Conservation (phyloP, 2,797 vertebrate genomes). For the Pelodytes ibericus region DNA sequence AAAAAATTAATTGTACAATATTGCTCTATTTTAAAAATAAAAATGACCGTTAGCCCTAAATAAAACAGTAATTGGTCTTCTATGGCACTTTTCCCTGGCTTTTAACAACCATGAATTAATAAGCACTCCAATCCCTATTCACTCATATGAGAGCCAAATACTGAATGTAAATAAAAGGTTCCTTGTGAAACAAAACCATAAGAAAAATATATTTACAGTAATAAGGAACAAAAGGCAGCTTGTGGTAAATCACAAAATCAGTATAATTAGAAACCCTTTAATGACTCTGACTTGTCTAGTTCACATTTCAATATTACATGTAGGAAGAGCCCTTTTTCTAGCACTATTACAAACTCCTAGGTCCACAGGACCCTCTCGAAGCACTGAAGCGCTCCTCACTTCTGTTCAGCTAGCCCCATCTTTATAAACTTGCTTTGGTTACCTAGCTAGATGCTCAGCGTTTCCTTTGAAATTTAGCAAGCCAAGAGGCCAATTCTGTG, state of each 20-base stretch:
- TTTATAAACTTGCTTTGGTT: conserved; percentile 83
- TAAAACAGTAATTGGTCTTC: conserved; percentile 89
- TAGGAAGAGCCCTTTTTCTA: conserved; percentile 79
- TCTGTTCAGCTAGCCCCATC: conserved; percentile 66
- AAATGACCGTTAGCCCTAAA: conserved; percentile 64
- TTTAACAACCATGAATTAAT: conserved; percentile 72
- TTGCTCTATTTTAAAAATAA: conserved; percentile 75
- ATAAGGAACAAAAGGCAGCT: conserved; percentile 85
- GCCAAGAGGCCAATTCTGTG: conserved; percentile 66
- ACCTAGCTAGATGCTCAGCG: conserved; percentile 74
- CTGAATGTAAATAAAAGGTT: conserved; percentile 67
- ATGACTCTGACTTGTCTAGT: conserved; percentile 73
- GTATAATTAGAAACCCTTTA: conserved; percentile 79
- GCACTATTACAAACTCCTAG: conserved; percentile 59
- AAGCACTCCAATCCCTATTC: conserved; percentile 69
- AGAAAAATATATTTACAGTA: conserved; percentile 69
- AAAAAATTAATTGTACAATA: conserved; percentile 75
- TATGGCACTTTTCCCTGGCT: conserved; percentile 91
- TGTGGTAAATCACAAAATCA: conserved; percentile 74
- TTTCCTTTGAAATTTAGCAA: conserved; percentile 70
- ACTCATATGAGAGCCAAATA: conserved; percentile 71
- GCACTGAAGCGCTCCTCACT: conserved; percentile 60
- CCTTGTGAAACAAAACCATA: conserved; percentile 71
- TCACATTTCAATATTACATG: conserved; percentile 73
- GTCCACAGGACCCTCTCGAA: conserved; percentile 60